These are phyloP conservation scores for Cyclopterus lumpus DNA, from an alignment of 2,797 vertebrate species.

Conservation along the genomic window DNA sequence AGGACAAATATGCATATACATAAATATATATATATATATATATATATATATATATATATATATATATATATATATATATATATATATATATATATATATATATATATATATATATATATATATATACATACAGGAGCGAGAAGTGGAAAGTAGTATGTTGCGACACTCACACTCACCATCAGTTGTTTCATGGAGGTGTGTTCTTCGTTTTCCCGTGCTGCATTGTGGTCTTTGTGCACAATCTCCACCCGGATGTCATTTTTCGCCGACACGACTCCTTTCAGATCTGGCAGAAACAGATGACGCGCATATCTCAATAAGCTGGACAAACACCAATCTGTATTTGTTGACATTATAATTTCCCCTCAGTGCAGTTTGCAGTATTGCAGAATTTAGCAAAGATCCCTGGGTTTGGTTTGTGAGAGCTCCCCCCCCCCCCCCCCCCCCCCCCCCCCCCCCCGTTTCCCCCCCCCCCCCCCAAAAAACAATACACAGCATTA, in stretches of 20 bases:
- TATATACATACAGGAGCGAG: background rate
- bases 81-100: no score
- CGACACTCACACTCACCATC: conserved; percentile 91
- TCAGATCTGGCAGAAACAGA: conserved; percentile 88
- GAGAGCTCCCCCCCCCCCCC: conserved; percentile 40
- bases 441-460: conserved; percentile 22
- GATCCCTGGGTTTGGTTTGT: conserved; percentile 56
- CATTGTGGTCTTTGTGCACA: conserved; percentile 95
- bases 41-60: no score
- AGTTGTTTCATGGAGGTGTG: conserved; percentile 96
- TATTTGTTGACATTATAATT: conserved; percentile 66
- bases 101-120: no score
- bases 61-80: background rate
- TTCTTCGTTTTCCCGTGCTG: conserved; percentile 91
- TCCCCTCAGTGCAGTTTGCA: conserved; percentile 51
- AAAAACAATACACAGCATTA: conserved; percentile 69
- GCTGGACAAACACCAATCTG: conserved; percentile 46
- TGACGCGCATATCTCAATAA: conserved; percentile 52
- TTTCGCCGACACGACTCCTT: conserved; percentile 96
- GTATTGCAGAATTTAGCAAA: conserved; percentile 65
- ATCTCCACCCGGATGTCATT: conserved; percentile 98
- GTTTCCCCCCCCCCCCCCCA: conserved; percentile 9
- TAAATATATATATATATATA: background rate
- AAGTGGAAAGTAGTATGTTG: conserved; percentile 55
- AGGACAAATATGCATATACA: background rate